Base-by-base conservation (phyloP, 2,113 vertebrate species). In the Solea solea region DNA sequence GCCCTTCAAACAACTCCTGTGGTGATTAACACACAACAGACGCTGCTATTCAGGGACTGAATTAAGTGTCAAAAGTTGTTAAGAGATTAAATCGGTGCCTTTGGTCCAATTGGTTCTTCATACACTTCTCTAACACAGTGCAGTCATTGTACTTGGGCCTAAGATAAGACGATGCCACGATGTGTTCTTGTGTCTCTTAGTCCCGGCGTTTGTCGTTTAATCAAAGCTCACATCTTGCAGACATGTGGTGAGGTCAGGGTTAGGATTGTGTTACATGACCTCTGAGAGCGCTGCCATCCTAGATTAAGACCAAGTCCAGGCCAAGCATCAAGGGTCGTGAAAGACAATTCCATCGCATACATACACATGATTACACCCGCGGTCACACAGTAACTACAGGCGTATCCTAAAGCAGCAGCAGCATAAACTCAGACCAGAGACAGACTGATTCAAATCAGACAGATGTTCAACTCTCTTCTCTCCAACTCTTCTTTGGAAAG, bases 221-320 rank as follows among this genome's bases (percentile, higher is more conserved):
- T 75, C 52, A 69, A 56, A 61, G 49, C 12, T 69, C 4, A 68
- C 25, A 54, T 75, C 55, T 72, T 53, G 28, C 77, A 54, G 56
- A 58, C 80, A 79, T 76, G 41, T 80, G 73, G 1, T 40, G n/a
- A 53, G 76, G 67, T 68, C 64, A 51, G 13, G 59, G 45, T 67
- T 59, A 56, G 39, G 64, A 69, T 81, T 78, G 71, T 54, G 57
- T 73, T 64, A 60, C 56, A 21, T 40, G 81, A 86, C 74, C 71
- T 66, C 56, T 70, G 67, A 80, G 53, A 42, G 57, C n/a, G 41
- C 52, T 39, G 49, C 56, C 1, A 8, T 46, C 41, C 44, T 15
- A 6, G 48, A 11, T 41, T n/a, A 9, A 64, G 27, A 59, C 4
- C 63, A 51, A 73, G 60, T 56, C 16, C 7, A 25, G 7, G 13